Percentiles rank a stretch among this genome's conserved stretches.
Evolutionary conservation across 1,140 invertebrate species (phyloP).

Genomic region (Sarcophaga bullata): DNA sequence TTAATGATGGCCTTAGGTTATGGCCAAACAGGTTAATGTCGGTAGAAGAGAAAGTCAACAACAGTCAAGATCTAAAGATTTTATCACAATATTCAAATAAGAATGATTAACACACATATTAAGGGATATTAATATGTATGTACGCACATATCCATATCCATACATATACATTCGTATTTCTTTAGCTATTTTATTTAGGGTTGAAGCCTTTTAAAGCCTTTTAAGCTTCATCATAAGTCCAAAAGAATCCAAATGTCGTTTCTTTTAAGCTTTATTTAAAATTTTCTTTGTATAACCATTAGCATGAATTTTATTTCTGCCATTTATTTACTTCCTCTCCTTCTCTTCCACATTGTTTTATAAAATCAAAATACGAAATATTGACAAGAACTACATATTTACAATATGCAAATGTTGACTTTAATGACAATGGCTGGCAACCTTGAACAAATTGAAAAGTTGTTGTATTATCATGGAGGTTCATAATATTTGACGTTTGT

Average conservation of each 20-base stretch:
- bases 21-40: neutral
- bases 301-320: neutral
- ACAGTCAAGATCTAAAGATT: constrained; percentile 21
- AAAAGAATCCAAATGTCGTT: neutral
- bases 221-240: neutral
- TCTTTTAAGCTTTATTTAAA: neutral
- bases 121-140: neutral
- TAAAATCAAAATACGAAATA: no score
- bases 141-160: no score
- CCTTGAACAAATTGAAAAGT: neutral
- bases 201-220: neutral
- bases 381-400: neutral
- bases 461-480: neutral
- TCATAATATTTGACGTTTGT: neutral
- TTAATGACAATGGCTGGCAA: neutral
- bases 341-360: neutral
- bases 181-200: neutral
- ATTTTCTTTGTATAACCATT: neutral
- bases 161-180: no score
- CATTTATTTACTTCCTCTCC: neutral
- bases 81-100: neutral
- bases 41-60: neutral
- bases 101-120: constrained; percentile 15
- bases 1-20: neutral
- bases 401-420: constrained; percentile 18